A percentile compares a stretch with the other conserved stretches of the same genome.
phyloP scores from a whole-genome alignment of 2,888 invertebrate species.

The Drosophila maculinotata region DNA sequence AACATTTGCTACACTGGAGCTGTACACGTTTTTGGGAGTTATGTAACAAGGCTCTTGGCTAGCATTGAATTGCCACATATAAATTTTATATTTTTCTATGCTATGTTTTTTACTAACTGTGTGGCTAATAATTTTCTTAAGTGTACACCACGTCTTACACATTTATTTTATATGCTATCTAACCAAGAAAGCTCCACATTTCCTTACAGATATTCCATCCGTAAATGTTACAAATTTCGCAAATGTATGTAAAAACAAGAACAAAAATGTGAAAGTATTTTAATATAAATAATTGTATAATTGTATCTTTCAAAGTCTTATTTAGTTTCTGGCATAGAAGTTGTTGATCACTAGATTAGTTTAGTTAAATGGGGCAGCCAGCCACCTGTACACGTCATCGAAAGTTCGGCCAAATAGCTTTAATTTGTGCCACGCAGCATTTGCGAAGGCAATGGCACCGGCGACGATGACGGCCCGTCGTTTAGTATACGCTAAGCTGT shows the following conservation, averaged over 20 bases:
- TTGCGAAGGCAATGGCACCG: slow-evolving; percentile 11
- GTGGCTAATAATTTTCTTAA: slow-evolving; percentile 37
- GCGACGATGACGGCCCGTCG: slow-evolving; percentile 19
- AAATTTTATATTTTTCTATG: slow-evolving; percentile 4
- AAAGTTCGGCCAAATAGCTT: slow-evolving; percentile 26
- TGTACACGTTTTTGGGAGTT: slow-evolving; percentile 65
- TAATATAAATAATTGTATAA: no score
- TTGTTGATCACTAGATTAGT: slow-evolving; percentile 20
- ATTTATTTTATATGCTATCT: slow-evolving; percentile 17
- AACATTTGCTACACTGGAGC: slow-evolving; percentile 48
- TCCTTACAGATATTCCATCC: no score
- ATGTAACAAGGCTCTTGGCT: slow-evolving; percentile 63
- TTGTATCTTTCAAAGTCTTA: neutral
- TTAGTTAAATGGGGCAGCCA: slow-evolving; percentile 34
- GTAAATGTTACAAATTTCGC: no score
- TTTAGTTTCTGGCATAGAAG: slow-evolving; percentile 12
- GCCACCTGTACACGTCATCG: slow-evolving; percentile 44
- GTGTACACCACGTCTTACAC: no score
- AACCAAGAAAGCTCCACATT: no score
- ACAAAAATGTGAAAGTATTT: no score
- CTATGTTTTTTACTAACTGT: slow-evolving; percentile 15
- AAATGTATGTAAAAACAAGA: neutral
- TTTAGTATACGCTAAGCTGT: slow-evolving; percentile 33
- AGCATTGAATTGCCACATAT: slow-evolving; percentile 28
- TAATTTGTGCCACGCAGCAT: slow-evolving; percentile 49